A percentile compares a stretch with the other conserved stretches of the same genome.
These are phyloP conservation scores for Ophion costatus DNA, from an alignment of 2,888 invertebrate species.

Conservation along the genomic window DNA sequence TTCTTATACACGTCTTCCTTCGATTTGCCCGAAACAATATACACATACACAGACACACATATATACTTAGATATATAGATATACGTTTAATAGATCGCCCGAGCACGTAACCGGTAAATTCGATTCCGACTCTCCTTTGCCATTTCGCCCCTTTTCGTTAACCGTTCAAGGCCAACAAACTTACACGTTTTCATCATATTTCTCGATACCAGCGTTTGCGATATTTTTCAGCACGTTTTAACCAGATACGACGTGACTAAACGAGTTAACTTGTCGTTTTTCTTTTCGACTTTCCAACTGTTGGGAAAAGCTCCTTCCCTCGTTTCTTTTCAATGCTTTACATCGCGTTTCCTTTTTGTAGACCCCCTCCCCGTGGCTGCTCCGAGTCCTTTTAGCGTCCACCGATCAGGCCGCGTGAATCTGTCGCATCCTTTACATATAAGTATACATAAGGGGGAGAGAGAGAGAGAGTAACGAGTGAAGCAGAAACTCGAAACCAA, in stretches of 20 bases:
- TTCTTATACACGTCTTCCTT: slow-evolving; percentile 51
- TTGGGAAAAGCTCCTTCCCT: slow-evolving; percentile 11
- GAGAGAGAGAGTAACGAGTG: slow-evolving; percentile 21
- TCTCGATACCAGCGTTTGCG: neutral
- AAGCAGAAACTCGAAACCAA: slow-evolving; percentile 17
- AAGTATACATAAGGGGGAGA: neutral
- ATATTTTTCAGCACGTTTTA: slow-evolving; percentile 41
- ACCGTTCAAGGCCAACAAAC: slow-evolving; percentile 52
- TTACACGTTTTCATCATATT: slow-evolving; percentile 28
- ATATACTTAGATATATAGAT: neutral
- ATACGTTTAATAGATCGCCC: slow-evolving; percentile 1
- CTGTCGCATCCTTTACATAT: slow-evolving; percentile 18
- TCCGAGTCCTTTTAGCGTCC: slow-evolving; percentile 12
- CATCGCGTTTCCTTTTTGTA: slow-evolving; percentile 6
- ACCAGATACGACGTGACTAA: slow-evolving; percentile 23
- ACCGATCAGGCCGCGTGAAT: slow-evolving; percentile 26
- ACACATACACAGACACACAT: neutral
- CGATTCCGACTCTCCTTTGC: slow-evolving; percentile 22
- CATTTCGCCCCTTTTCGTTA: neutral
- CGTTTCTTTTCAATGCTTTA: slow-evolving; percentile 23
- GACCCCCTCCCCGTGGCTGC: slow-evolving; percentile 1
- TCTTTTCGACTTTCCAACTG: neutral
- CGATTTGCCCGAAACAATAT: slow-evolving; percentile 29
- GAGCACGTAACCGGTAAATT: slow-evolving; percentile 30
- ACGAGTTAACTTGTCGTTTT: slow-evolving; percentile 26